Evolutionary conservation across 2,797 vertebrate species (phyloP).

Genomic region (Microctenopoma lineatum): DNA sequence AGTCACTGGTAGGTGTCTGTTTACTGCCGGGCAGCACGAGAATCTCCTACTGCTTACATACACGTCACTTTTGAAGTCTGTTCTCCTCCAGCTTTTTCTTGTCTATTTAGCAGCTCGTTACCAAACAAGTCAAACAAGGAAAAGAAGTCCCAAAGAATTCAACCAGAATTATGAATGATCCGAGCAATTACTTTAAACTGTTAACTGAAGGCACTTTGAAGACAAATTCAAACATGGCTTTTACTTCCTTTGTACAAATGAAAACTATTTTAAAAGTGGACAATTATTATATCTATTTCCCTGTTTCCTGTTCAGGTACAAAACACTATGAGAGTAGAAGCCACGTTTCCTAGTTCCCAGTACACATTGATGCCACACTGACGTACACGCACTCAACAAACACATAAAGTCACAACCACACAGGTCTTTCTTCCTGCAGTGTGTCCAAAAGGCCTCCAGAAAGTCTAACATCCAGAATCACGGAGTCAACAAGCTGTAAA

Average conservation of each 20-base stretch:
- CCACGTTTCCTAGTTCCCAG: no score
- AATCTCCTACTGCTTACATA: constrained; percentile 18
- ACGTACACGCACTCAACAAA: neutral
- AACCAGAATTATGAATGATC: neutral
- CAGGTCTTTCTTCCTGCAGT: constrained; percentile 16
- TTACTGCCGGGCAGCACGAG: constrained; percentile 40
- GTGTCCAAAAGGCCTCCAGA: constrained; percentile 13
- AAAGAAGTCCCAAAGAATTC: neutral
- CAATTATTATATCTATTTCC: no score
- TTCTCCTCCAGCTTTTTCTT: constrained; percentile 11
- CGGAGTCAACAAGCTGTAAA: constrained; percentile 65
- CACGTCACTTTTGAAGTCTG: constrained; percentile 41
- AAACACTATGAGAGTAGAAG: no score
- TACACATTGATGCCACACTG: no score
- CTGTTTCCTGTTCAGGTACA: no score
- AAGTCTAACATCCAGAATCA: constrained; percentile 38
- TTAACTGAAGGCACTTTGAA: no score
- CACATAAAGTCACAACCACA: constrained; percentile 7
- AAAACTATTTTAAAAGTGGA: no score
- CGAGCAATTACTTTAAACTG: no score
- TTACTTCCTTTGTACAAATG: no score
- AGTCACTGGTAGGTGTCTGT: neutral
- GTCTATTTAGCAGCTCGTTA: constrained; percentile 25
- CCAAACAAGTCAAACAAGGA: constrained; percentile 9
- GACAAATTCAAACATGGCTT: no score